A percentile compares a stretch with the other conserved stretches of the same genome.
Conservation (phyloP, 2,797 vertebrate genomes). For the Propithecus perrieri region DNA sequence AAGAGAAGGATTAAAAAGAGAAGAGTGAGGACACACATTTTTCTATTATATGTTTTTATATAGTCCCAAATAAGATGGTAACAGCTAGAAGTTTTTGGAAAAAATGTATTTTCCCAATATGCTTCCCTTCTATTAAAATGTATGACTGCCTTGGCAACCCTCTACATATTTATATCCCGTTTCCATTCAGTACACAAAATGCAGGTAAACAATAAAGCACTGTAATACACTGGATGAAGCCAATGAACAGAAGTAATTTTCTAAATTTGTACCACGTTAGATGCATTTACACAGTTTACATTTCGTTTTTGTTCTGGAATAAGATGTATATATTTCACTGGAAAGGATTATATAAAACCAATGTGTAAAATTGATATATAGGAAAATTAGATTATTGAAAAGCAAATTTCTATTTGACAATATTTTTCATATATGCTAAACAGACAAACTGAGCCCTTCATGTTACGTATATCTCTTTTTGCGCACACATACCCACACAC, state of each 20-base stretch:
- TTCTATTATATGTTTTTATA: slow-evolving; percentile 17
- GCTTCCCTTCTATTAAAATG: slow-evolving; percentile 47
- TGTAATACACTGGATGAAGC: neutral
- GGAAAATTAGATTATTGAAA: neutral
- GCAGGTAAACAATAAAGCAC: neutral
- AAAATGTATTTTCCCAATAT: neutral
- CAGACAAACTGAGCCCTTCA: neutral
- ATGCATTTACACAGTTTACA: neutral
- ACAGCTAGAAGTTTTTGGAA: neutral
- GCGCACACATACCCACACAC: too few relatives aligned
- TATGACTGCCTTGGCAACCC: neutral
- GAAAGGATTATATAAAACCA: neutral
- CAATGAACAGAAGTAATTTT: slow-evolving; percentile 38
- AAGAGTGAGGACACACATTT: neutral
- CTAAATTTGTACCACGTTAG: neutral
- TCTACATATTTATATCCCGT: slow-evolving; percentile 41
- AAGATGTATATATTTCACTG: neutral
- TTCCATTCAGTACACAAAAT: neutral
- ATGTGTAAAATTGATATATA: neutral
- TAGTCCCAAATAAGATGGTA: neutral
- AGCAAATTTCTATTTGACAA: neutral
- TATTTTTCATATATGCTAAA: neutral
- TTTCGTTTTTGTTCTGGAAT: neutral
- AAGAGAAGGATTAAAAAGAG: neutral
- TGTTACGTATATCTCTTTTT: neutral